These are phyloP conservation scores for Hippoglossus hippoglossus DNA, from an alignment of 2,797 vertebrate genomes.

Conservation along the genomic window DNA sequence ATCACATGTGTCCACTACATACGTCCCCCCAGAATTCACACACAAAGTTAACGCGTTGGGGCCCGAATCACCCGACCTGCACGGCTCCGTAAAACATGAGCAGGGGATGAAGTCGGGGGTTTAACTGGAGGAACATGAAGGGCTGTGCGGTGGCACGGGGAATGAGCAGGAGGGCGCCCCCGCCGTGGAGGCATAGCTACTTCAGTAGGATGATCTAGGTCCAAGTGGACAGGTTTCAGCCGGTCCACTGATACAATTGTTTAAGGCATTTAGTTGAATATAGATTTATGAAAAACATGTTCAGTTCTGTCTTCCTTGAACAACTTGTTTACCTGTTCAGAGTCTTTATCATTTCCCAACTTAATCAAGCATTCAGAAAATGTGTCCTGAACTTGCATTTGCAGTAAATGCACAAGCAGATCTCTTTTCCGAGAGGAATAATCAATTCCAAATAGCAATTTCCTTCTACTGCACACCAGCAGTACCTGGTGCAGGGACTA, in stretches of 20 bases:
- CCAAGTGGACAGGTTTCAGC: no score
- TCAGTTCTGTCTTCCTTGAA: background rate
- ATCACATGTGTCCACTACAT: no score
- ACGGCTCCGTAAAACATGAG: no score
- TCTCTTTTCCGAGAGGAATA: conserved; percentile 20
- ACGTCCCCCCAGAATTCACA: no score
- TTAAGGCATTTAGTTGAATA: background rate
- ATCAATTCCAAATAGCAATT: conserved; percentile 29
- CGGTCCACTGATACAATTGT: background rate
- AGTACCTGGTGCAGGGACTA: conserved; percentile 18
- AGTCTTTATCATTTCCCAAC: conserved; percentile 3
- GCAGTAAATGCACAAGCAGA: conserved; percentile 19
- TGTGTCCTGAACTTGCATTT: conserved; percentile 5
- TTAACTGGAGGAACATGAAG: no score
- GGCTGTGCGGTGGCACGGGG: no score
- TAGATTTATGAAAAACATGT: background rate
- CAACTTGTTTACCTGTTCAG: background rate
- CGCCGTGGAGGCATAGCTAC: no score
- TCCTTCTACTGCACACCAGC: conserved; percentile 23
- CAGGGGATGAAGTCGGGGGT: no score
- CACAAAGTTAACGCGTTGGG: no score
- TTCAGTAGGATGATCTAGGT: no score
- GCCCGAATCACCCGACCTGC: no score
- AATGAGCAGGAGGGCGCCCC: no score
- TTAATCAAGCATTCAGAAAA: conserved; percentile 24